Percentiles rank a stretch among this genome's conserved stretches.
These are phyloP conservation scores for Thymelicus sylvestris DNA, from an alignment of 2,888 invertebrate species.

Conservation along the genomic window DNA sequence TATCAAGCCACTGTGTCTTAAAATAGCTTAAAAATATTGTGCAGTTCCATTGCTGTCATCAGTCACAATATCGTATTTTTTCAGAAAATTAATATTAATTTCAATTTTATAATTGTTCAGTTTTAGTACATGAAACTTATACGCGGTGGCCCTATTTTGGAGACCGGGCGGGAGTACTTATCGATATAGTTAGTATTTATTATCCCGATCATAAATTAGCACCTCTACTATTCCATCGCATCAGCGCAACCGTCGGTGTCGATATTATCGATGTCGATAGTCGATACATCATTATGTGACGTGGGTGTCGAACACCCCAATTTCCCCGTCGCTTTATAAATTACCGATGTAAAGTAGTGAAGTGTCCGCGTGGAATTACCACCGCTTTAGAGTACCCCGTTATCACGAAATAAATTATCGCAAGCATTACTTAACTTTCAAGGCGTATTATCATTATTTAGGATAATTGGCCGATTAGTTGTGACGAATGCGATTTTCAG, in stretches of 20 bases:
- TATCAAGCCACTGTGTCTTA: no score
- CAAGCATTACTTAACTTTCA: conserved; percentile 8
- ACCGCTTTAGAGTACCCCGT: neutral
- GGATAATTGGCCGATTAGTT: conserved; percentile 15
- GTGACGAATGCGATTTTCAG: conserved; percentile 1
- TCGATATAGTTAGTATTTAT: no score
- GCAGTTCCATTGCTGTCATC: no score
- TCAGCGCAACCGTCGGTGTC: no score
- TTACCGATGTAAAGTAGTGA: conserved; percentile 19
- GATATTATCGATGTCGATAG: neutral
- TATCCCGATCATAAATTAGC: neutral
- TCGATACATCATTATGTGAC: conserved; percentile 4
- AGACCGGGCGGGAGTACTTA: no score
- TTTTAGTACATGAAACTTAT: no score
- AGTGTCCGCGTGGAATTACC: conserved; percentile 11
- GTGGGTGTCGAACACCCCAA: conserved; percentile 15
- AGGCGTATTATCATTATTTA: conserved; percentile 19
- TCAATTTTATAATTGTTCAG: no score
- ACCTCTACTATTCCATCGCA: neutral
- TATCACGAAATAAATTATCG: conserved; percentile 18
- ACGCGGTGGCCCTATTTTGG: no score
- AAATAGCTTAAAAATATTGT: no score
- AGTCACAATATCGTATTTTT: no score
- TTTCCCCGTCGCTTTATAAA: conserved; percentile 19
- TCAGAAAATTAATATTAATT: no score